Evolutionary conservation across 2,888 invertebrate species (phyloP).

Genomic region (Cactoblastis cactorum): DNA sequence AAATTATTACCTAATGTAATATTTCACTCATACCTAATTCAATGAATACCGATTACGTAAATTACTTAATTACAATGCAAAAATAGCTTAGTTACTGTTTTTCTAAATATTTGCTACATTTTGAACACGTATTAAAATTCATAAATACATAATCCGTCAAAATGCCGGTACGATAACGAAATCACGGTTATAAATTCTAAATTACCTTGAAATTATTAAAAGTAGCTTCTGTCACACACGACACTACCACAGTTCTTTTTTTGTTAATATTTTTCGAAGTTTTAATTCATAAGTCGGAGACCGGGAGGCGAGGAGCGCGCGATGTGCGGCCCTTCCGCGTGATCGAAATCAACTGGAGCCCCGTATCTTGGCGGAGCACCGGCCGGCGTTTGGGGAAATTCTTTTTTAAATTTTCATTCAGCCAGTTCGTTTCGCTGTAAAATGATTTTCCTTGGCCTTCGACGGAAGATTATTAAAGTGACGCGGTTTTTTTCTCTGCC

Average conservation of each 20-base stretch:
- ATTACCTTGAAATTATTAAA: conserved; percentile 3
- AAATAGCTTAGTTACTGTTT: background rate
- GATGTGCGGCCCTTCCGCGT: background rate
- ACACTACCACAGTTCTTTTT: conserved; percentile 9
- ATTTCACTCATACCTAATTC: too few species aligned
- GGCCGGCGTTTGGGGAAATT: background rate
- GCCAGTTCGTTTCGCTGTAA: background rate
- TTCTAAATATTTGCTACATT: background rate
- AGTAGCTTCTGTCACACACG: background rate
- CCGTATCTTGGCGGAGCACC: background rate
- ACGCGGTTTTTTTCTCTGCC: background rate
- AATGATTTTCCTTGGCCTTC: conserved; percentile 6
- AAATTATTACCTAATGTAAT: too few species aligned
- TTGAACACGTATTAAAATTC: background rate
- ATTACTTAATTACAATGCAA: too few species aligned
- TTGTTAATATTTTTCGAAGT: conserved; percentile 16
- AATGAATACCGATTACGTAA: too few species aligned
- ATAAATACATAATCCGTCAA: background rate
- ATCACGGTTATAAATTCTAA: background rate
- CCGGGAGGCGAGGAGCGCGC: conserved; percentile 13
- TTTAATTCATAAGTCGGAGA: conserved; percentile 25
- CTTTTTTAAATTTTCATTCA: conserved; percentile 7
- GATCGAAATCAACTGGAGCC: background rate
- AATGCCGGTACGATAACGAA: background rate
- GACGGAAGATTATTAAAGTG: background rate